These are phyloP conservation scores for Apodemia mormo DNA, from an alignment of 2,888 invertebrate genomes.

Conservation along the genomic window DNA sequence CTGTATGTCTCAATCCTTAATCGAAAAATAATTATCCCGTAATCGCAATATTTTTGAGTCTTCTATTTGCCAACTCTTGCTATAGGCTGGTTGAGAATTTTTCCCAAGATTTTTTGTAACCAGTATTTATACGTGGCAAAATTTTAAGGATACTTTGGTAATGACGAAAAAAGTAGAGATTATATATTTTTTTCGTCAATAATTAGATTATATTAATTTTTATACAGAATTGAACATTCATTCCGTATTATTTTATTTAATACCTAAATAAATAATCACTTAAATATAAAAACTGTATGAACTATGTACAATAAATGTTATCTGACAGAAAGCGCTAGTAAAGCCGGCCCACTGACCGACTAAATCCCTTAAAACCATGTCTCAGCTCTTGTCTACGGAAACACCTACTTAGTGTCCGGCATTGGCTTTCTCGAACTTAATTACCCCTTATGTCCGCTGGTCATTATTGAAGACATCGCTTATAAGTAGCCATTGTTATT, in stretches of 20 bases:
- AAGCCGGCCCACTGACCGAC: slow-evolving; percentile 63
- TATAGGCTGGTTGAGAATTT: too few species aligned
- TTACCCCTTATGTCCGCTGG: slow-evolving; percentile 45
- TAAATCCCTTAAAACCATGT: slow-evolving; percentile 55
- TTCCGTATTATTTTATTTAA: background rate
- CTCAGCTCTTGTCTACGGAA: slow-evolving; percentile 53
- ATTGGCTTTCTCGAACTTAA: slow-evolving; percentile 59
- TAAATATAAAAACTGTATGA: slow-evolving; percentile 6
- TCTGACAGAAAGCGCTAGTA: slow-evolving; percentile 24
- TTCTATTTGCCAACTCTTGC: too few species aligned
- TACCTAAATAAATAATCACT: background rate
- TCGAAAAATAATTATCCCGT: too few species aligned
- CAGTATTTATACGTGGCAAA: too few species aligned
- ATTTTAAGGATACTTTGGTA: too few species aligned
- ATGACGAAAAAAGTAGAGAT: too few species aligned
- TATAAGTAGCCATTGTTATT: slow-evolving; percentile 12
- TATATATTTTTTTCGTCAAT: too few species aligned
- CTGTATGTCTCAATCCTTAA: too few species aligned
- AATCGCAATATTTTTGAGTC: too few species aligned
- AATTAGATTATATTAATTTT: too few species aligned
- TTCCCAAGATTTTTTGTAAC: too few species aligned
- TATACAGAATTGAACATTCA: too few species aligned
- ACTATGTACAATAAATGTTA: slow-evolving; percentile 12
- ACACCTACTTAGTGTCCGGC: slow-evolving; percentile 52
- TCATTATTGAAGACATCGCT: slow-evolving; percentile 18